A percentile compares a stretch with the other conserved stretches of the same genome.
These are phyloP conservation scores for Bembecia ichneumoniformis DNA, from an alignment of 2,888 invertebrate species.

Conservation along the genomic window DNA sequence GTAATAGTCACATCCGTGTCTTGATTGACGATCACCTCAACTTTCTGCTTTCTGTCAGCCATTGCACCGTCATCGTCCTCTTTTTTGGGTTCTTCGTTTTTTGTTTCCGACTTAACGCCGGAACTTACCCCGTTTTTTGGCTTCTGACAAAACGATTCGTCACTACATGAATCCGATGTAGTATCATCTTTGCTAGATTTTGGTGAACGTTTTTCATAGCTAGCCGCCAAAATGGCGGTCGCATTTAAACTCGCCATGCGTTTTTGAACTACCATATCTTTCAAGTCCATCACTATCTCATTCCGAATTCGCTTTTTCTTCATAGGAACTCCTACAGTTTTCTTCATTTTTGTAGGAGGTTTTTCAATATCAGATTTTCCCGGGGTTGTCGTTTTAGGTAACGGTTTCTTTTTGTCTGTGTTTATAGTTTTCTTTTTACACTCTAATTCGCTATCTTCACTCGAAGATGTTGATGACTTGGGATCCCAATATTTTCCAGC, in stretches of 20 bases:
- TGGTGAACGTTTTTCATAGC: slow-evolving; percentile 82
- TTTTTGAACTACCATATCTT: slow-evolving; percentile 90
- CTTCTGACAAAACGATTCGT: slow-evolving; percentile 66
- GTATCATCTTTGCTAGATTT: slow-evolving; percentile 73
- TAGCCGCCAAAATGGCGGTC: slow-evolving; percentile 90
- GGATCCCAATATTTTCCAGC: slow-evolving; percentile 90
- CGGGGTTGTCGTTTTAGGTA: slow-evolving; percentile 31
- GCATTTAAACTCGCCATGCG: slow-evolving; percentile 94
- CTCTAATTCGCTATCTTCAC: slow-evolving; percentile 67
- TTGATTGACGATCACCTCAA: slow-evolving; percentile 86
- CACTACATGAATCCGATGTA: slow-evolving; percentile 70
- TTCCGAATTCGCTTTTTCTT: slow-evolving; percentile 73
- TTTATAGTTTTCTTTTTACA: slow-evolving; percentile 42
- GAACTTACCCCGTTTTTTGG: slow-evolving; percentile 65
- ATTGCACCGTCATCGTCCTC: slow-evolving; percentile 44
- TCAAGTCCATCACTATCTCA: slow-evolving; percentile 82
- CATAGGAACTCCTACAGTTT: slow-evolving; percentile 49
- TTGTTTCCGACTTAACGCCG: slow-evolving; percentile 70
- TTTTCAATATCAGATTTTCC: slow-evolving; percentile 66
- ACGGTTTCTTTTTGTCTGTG: slow-evolving; percentile 55
- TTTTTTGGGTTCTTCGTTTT: slow-evolving; percentile 54
- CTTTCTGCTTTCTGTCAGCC: slow-evolving; percentile 68
- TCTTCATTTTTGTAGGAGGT: slow-evolving; percentile 58
- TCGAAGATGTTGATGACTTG: slow-evolving; percentile 76
- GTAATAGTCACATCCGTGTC: slow-evolving; percentile 91